Percentiles rank a stretch among this genome's conserved stretches.
Evolutionary conservation across 2,797 vertebrate genomes (phyloP).

Genomic region (Crenuchus spilurus): DNA sequence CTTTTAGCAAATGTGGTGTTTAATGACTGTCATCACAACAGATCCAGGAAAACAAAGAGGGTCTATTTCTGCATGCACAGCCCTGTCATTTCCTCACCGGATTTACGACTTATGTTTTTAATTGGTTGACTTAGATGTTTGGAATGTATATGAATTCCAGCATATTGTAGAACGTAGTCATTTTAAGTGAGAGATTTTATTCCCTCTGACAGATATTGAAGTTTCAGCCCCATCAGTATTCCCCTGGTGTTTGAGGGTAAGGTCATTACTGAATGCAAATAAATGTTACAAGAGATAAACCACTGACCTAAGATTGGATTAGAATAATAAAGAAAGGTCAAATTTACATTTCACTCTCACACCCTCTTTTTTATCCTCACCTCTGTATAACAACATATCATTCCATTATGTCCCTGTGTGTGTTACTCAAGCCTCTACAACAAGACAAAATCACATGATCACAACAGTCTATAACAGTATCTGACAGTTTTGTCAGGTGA

Average conservation of each 20-base stretch:
- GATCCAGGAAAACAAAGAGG: background rate
- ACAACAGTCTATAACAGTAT: background rate
- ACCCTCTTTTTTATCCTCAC: slow-evolving; percentile 32
- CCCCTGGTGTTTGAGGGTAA: slow-evolving; percentile 58
- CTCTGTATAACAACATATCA: slow-evolving; percentile 27
- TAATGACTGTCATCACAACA: slow-evolving; percentile 25
- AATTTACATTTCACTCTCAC: slow-evolving; percentile 57
- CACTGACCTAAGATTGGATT: slow-evolving; percentile 61
- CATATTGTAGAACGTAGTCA: slow-evolving; percentile 36
- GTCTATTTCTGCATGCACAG: slow-evolving; percentile 1
- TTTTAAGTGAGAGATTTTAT: slow-evolving; percentile 49
- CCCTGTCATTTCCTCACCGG: background rate
- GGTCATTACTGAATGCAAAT: slow-evolving; percentile 63
- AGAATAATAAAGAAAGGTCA: slow-evolving; percentile 56
- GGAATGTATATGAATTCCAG: slow-evolving; percentile 29
- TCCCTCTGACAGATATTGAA: slow-evolving; percentile 50
- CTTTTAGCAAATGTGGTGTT: slow-evolving; percentile 16
- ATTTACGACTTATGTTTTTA: background rate
- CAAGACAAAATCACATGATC: slow-evolving; percentile 13
- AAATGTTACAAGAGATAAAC: slow-evolving; percentile 61
- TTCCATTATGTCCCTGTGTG: background rate
- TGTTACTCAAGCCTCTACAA: background rate
- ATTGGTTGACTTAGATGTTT: slow-evolving; percentile 15
- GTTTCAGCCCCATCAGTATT: slow-evolving; percentile 59
- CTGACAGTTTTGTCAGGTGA: slow-evolving; percentile 3